Conservation (phyloP, 2,888 invertebrate genomes). For the Microctonus hyperodae region DNA sequence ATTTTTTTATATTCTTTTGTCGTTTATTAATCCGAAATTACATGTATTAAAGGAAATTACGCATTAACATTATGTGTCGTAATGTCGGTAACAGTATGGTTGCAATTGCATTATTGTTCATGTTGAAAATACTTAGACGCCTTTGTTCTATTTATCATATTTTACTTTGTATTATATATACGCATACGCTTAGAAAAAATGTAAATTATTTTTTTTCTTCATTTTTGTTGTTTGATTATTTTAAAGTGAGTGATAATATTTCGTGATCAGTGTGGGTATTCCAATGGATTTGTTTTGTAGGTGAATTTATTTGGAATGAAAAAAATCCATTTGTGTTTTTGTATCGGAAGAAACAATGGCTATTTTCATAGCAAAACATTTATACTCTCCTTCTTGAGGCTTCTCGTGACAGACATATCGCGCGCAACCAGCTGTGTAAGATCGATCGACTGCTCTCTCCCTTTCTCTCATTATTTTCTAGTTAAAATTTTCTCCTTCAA, state of each 20-base stretch:
- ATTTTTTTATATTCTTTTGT: not conserved
- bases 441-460: slow-evolving; percentile 26
- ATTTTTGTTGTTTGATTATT: not conserved
- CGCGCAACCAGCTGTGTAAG: slow-evolving; percentile 26
- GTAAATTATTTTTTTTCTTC: not conserved
- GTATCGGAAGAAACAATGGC: not conserved
- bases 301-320: not conserved
- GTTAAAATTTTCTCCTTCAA: not conserved
- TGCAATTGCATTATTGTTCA: not conserved
- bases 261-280: not conserved
- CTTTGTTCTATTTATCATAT: slow-evolving; percentile 13
- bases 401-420: slow-evolving; percentile 6
- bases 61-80: not conserved
- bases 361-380: slow-evolving; percentile 5
- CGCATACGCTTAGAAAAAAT: too few relatives aligned
- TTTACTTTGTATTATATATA: not conserved
- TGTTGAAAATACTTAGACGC: slow-evolving; percentile 2
- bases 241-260: too few relatives aligned
- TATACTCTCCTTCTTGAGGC: not conserved
- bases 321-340: not conserved
- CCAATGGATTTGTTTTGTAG: not conserved
- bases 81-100: not conserved
- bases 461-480: slow-evolving; percentile 10
- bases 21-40: not conserved
- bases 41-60: not conserved